Evolutionary conservation across 2,113 vertebrate genomes (phyloP).

Genomic region (Nanger granti): DNA sequence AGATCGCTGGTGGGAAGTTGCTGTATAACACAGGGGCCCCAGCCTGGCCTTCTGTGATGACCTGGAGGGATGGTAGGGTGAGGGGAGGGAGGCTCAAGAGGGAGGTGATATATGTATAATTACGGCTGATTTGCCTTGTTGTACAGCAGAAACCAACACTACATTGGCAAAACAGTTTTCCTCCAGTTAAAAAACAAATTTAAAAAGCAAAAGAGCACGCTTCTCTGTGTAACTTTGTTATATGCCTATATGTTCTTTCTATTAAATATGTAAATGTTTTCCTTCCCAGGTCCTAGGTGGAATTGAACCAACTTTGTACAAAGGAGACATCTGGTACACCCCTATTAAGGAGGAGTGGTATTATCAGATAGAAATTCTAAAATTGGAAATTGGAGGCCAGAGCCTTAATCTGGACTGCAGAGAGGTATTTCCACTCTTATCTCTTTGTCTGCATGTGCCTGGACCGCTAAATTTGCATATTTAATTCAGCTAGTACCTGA

Average conservation of each 20-base stretch:
- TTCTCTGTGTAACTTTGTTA: not conserved
- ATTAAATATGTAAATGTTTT: not conserved
- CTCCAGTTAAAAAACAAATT: not conserved
- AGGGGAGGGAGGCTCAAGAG: not conserved
- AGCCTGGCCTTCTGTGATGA: not conserved
- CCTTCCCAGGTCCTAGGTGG: constrained; percentile 90
- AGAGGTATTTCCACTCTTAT: constrained; percentile 81
- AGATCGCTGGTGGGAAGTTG: not conserved
- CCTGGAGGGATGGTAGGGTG: not conserved
- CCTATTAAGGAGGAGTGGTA: constrained; percentile 95
- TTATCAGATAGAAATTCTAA: constrained; percentile 96
- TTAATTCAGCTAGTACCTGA: not conserved
- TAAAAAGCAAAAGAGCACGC: not conserved
- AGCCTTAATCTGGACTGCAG: constrained; percentile 92
- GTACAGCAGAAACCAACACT: not conserved
- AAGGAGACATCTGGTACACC: constrained; percentile 94
- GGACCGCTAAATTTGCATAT: not conserved
- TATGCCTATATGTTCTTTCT: not conserved
- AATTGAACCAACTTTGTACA: constrained; percentile 87
- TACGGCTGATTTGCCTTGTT: not conserved
- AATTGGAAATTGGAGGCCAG: constrained; percentile 91
- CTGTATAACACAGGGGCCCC: not conserved
- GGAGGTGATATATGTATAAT: not conserved
- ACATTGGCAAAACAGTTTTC: not conserved
- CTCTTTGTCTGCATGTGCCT: not conserved